A percentile compares a stretch with the other conserved stretches of the same genome.
Conservation (phyloP, 2,797 vertebrate species). For the Arctocebus calabarensis region DNA sequence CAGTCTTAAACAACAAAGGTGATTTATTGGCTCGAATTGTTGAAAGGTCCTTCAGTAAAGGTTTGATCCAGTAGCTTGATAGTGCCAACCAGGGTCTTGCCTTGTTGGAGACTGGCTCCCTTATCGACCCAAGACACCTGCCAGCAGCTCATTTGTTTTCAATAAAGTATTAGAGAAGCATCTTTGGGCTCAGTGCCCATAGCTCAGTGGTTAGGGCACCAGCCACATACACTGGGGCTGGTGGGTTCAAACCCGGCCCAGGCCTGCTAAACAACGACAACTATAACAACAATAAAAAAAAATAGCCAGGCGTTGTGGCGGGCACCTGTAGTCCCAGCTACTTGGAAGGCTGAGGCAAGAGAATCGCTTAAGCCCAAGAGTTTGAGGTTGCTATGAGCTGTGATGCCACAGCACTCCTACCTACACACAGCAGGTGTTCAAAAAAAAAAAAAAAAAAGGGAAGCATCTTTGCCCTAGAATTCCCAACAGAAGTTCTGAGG, state of each 20-base stretch:
- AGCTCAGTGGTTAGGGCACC: too few species aligned
- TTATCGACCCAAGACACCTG: neutral
- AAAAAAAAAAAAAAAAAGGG: neutral
- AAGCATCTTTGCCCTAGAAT: slow-evolving; percentile 22
- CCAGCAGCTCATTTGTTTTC: neutral
- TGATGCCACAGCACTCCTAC: too few species aligned
- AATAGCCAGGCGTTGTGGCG: too few species aligned
- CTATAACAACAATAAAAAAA: too few species aligned
- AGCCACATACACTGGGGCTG: too few species aligned
- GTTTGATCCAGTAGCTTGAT: slow-evolving; percentile 76
- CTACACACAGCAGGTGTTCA: too few species aligned
- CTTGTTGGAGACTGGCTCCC: slow-evolving; percentile 20
- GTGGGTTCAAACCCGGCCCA: too few species aligned
- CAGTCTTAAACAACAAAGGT: slow-evolving; percentile 49
- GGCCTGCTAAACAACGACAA: too few species aligned
- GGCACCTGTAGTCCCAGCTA: too few species aligned
- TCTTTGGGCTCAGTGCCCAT: neutral
- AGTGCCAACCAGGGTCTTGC: neutral
- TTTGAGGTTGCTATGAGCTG: too few species aligned
- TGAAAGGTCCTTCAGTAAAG: slow-evolving; percentile 76
- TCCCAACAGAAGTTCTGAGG: neutral
- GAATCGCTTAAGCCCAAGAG: too few species aligned
- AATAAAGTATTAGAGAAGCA: neutral
- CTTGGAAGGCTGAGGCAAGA: too few species aligned
- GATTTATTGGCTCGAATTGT: slow-evolving; percentile 29